Conservation (phyloP, 2,797 vertebrate genomes). For the Malurus splendens region DNA sequence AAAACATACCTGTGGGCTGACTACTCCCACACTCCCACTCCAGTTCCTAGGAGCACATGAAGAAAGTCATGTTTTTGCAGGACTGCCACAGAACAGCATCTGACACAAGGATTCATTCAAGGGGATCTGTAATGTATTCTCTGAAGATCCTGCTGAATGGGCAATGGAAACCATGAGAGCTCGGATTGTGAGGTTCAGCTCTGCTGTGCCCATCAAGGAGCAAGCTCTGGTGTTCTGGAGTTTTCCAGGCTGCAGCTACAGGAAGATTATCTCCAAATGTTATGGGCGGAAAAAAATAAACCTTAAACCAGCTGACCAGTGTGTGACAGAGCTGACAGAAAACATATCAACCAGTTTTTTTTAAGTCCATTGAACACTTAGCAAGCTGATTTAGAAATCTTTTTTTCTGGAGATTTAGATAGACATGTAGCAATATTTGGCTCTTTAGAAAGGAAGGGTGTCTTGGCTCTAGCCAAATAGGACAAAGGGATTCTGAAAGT, state of each 20-base stretch:
- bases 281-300: not conserved
- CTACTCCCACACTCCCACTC: not conserved
- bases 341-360: not conserved
- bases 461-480: not conserved
- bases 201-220: not conserved
- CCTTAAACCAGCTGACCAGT: not conserved
- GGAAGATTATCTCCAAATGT: not conserved
- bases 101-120: slow-evolving; percentile 34
- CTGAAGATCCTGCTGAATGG: not conserved
- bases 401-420: not conserved
- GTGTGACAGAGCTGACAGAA: not conserved
- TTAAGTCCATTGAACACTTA: not conserved
- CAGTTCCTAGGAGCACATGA: not conserved
- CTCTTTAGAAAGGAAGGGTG: not conserved
- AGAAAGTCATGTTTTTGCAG: not conserved
- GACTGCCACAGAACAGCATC: not conserved
- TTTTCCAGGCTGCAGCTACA: not conserved
- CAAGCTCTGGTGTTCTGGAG: not conserved
- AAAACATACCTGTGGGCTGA: slow-evolving; percentile 34
- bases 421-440: not conserved
- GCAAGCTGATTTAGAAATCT: not conserved
- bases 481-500: slow-evolving; percentile 18
- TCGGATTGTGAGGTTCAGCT: not conserved
- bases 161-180: slow-evolving; percentile 3
- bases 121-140: slow-evolving; percentile 6